Conservation (phyloP, 2,797 vertebrate species). For the Garrulus glandarius region DNA sequence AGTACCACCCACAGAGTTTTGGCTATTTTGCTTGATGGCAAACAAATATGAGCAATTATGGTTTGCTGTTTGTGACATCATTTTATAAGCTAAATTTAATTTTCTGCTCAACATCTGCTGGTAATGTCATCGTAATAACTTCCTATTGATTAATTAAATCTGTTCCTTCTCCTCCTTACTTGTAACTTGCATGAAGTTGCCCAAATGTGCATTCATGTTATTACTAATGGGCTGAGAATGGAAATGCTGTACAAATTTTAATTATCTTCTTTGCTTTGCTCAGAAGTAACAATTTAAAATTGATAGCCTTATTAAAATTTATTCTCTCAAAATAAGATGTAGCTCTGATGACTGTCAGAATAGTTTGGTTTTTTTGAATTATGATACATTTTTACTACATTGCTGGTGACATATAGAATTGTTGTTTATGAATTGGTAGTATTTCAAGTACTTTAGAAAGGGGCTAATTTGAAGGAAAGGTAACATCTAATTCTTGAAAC, state of each 20-base stretch:
- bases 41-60: conserved; percentile 73
- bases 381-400: not conserved
- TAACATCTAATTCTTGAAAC: not conserved
- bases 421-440: not conserved
- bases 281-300: conserved; percentile 5
- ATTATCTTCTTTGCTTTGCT: conserved; percentile 27
- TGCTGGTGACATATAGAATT: not conserved
- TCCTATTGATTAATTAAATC: conserved; percentile 76
- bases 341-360: not conserved
- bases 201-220: conserved; percentile 11
- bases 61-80: conserved; percentile 73
- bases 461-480: not conserved
- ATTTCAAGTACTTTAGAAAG: not conserved
- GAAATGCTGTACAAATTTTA: not conserved
- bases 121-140: conserved; percentile 81
- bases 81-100: conserved; percentile 78
- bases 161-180: conserved; percentile 58
- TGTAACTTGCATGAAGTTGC: conserved; percentile 52
- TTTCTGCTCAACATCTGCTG: conserved; percentile 77
- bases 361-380: not conserved
- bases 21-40: conserved; percentile 57
- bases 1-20: conserved; percentile 30
- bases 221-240: not conserved
- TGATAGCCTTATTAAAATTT: not conserved
- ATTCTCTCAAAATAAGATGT: not conserved